Evolutionary conservation across 1,140 invertebrate genomes (phyloP).

Genomic region (Kradibia gibbosae): DNA sequence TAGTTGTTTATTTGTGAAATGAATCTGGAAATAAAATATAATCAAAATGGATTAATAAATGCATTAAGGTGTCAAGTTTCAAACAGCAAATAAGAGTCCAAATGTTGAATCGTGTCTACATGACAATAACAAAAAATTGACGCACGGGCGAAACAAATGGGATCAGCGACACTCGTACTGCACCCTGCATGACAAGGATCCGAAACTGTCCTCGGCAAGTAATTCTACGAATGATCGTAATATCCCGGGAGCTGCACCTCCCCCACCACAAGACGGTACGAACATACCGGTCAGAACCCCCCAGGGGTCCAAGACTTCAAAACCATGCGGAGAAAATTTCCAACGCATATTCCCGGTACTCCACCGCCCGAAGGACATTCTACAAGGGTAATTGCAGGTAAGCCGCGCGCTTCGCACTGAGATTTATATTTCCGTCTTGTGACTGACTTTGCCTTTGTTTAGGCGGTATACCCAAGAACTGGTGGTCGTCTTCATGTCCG

Average conservation of each 20-base stretch:
- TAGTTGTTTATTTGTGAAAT: neutral
- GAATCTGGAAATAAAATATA: too few relatives aligned
- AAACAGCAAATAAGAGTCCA: neutral
- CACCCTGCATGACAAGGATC: neutral
- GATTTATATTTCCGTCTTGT: constrained; percentile 63
- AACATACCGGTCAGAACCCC: constrained; percentile 44
- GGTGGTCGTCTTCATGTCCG: constrained; percentile 45
- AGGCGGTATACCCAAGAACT: neutral
- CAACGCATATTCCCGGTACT: constrained; percentile 46
- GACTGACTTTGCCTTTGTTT: constrained; percentile 23
- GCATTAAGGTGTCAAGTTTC: neutral
- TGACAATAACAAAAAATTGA: constrained; percentile 9
- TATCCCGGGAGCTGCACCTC: constrained; percentile 52
- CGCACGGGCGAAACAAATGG: neutral
- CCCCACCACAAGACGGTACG: constrained; percentile 13
- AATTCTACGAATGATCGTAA: constrained; percentile 51
- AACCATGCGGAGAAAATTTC: constrained; percentile 55
- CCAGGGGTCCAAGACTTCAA: constrained; percentile 13
- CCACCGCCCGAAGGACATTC: constrained; percentile 25
- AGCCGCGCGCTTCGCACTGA: constrained; percentile 43
- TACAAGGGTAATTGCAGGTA: constrained; percentile 59
- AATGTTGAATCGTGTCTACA: neutral
- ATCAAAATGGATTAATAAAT: neutral
- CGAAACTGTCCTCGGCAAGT: constrained; percentile 22
- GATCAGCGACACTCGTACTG: constrained; percentile 6